Evolutionary conservation across 1,140 invertebrate genomes (phyloP), one percentile per base, ranked within the genome.

Genomic region (Laupala kohalensis): DNA sequence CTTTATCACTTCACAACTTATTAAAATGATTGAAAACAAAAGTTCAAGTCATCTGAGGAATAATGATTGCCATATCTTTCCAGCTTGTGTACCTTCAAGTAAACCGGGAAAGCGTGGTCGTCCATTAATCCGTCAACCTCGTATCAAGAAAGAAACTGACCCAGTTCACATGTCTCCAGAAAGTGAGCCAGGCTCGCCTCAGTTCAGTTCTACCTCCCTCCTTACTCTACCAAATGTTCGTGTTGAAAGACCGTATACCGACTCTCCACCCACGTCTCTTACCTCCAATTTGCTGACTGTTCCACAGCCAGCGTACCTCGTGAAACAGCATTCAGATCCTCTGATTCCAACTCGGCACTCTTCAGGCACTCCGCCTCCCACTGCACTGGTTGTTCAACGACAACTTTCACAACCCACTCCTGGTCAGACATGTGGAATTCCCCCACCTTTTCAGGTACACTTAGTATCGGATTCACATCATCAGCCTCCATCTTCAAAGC

Each of bases 301-400:
- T 64, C 87, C 87, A 37, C 82, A 84, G 66, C 79, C 80, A 5
- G 79, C 81, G 6, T 84, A 84, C 75, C 77, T 89, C 69, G 84
- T 85, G 15, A 89, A 89, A 75, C 88, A 89, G 75, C 86, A 88
- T 76, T 89, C 87, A 6, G 86, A 88, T 79, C 87, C 87, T 3
- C 74, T 87, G 62, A 75, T 88, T 71, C 83, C 86, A 6, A 86
- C 81, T 75, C 85, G 86, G 76, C 81, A 73, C 12, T 67, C 68
- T 27, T 63, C 81, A 64, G 76, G 74, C 24, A 72, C 19, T 66
- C 77, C 5, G 71, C 74, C 0, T 71, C 77, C 78, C 75, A 76
- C 37, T 75, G 74, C 72, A 23, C 53, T 73, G 5, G 30, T 72
- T 70, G 79, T 85, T 71, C 81, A 84, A 74, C 80, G 84, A 15